Conservation (phyloP, 2,797 vertebrate genomes). For the Nannoperca australis region DNA sequence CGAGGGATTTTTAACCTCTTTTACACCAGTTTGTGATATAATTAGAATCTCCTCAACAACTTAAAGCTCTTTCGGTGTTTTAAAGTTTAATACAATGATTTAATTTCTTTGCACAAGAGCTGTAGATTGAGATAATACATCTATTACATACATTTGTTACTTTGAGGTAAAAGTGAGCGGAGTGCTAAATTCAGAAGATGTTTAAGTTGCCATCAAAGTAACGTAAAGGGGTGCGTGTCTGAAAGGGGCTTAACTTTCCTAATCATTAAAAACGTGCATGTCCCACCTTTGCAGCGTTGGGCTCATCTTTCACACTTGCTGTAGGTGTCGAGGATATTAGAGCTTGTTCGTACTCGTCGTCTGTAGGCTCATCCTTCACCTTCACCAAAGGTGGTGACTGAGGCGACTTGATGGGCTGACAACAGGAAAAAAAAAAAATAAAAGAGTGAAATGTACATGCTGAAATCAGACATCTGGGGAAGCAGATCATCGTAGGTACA, state of each 20-base stretch:
- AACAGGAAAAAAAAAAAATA: neutral
- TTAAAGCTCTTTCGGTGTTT: too few relatives aligned
- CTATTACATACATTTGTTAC: neutral
- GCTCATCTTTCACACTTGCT: slow-evolving; percentile 92
- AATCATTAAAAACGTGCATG: neutral
- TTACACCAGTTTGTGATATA: too few relatives aligned
- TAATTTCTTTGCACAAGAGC: too few relatives aligned
- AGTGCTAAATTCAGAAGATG: too few relatives aligned
- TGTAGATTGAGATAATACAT: neutral
- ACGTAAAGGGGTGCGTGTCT: neutral
- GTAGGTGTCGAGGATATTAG: slow-evolving; percentile 84
- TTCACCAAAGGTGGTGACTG: slow-evolving; percentile 88
- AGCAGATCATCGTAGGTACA: neutral
- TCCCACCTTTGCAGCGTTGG: slow-evolving; percentile 88
- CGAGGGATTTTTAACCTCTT: too few relatives aligned
- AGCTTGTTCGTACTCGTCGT: slow-evolving; percentile 95
- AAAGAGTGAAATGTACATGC: neutral
- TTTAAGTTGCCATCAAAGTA: too few relatives aligned
- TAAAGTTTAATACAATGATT: too few relatives aligned
- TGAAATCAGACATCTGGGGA: neutral
- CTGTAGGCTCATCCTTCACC: slow-evolving; percentile 97
- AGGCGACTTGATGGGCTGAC: slow-evolving; percentile 73
- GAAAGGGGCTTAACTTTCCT: neutral
- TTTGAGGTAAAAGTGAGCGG: too few relatives aligned
- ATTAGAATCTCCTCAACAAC: too few relatives aligned